phyloP scores from a whole-genome alignment of 2,113 vertebrate species.

The Cepphus grylle region DNA sequence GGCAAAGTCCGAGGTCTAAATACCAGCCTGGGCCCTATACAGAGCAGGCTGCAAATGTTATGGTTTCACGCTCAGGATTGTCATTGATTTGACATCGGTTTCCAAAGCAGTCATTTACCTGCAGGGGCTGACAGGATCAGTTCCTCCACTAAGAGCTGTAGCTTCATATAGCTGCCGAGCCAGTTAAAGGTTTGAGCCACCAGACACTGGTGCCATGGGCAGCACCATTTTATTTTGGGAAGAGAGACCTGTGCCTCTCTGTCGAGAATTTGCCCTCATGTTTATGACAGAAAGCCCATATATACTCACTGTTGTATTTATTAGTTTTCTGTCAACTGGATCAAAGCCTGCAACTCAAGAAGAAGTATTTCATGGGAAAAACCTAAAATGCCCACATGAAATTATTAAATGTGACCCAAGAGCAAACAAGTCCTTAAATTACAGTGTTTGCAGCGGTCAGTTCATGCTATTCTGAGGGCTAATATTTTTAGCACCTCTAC shows the following conservation, averaged over 20 bases:
- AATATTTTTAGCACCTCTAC: constrained; percentile 47
- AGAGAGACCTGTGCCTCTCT: neutral
- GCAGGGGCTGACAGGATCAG: neutral
- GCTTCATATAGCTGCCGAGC: neutral
- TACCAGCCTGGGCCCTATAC: neutral
- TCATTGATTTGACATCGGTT: neutral
- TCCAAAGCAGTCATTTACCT: neutral
- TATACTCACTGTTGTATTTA: neutral
- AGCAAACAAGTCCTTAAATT: neutral
- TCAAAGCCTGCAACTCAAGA: neutral
- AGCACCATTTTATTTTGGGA: neutral
- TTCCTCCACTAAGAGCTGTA: neutral
- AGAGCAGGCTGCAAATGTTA: neutral
- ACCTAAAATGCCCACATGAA: neutral
- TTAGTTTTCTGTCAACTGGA: neutral
- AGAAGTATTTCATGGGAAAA: constrained; percentile 39
- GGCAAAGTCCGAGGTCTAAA: neutral
- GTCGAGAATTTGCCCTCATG: neutral
- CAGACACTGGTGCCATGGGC: neutral
- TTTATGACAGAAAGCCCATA: neutral
- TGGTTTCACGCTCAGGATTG: neutral
- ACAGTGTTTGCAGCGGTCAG: neutral
- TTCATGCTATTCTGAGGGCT: neutral
- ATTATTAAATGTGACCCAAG: neutral
- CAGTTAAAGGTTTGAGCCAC: neutral